Evolutionary conservation across 2,888 invertebrate genomes (phyloP).

Genomic region (Bellardia pandia): DNA sequence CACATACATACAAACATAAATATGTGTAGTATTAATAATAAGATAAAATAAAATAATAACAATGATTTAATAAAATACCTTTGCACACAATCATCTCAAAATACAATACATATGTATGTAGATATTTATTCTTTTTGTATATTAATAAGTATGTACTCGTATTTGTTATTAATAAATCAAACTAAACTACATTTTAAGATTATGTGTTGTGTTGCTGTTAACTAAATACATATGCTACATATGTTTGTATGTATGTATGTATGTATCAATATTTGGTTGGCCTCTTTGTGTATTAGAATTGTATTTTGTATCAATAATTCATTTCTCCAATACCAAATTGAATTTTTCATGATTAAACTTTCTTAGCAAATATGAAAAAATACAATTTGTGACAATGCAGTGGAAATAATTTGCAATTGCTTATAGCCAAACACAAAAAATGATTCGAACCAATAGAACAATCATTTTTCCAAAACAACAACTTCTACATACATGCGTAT

Average conservation of each 20-base stretch:
- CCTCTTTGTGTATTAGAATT: not conserved
- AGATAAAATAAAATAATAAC: not conserved
- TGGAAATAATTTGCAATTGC: not conserved
- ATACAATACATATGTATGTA: not conserved
- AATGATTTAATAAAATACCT: conserved; percentile 27
- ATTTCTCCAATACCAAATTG: not conserved
- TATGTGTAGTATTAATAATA: not conserved
- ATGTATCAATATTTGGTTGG: not conserved
- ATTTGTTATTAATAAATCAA: conserved; percentile 1
- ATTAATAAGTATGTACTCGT: not conserved
- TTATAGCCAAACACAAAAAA: not conserved
- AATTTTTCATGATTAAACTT: not conserved
- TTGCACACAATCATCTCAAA: not conserved
- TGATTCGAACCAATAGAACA: not conserved
- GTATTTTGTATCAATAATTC: conserved; percentile 6
- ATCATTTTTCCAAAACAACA: not conserved
- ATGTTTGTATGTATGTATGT: not conserved
- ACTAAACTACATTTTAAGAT: not conserved
- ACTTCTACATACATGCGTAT: not conserved
- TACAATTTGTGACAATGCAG: not conserved
- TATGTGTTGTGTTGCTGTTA: no score
- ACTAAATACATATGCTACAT: not conserved
- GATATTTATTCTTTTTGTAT: not conserved
- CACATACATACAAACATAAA: no score
- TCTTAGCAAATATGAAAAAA: conserved; percentile 26